These are phyloP conservation scores for Bos taurus DNA, from an alignment of 2,113 vertebrate species.

Conservation along the genomic window ARS-UCD2.0 NC_037344.1:28586501-28587000, in stretches of 20 bases:
- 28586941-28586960: background rate
- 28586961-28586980: background rate
- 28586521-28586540: background rate
- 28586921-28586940: background rate
- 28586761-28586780: background rate
- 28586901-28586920: background rate
- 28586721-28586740: background rate
- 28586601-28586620: background rate
- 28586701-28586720: background rate
- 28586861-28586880: background rate
- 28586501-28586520: background rate
- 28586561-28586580: background rate
- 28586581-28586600: background rate
- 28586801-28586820: background rate
- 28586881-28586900: fast-evolving
- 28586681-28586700: background rate
- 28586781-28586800: background rate
- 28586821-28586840: background rate
- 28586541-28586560: background rate
- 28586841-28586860: background rate
- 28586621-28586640: background rate
- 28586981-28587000: background rate
- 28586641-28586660: background rate
- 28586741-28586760: background rate
- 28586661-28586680: background rate